A percentile compares a stretch with the other conserved stretches of the same genome.
phyloP scores from a whole-genome alignment of 2,113 vertebrate species.

The Leucopsar rothschildi region DNA sequence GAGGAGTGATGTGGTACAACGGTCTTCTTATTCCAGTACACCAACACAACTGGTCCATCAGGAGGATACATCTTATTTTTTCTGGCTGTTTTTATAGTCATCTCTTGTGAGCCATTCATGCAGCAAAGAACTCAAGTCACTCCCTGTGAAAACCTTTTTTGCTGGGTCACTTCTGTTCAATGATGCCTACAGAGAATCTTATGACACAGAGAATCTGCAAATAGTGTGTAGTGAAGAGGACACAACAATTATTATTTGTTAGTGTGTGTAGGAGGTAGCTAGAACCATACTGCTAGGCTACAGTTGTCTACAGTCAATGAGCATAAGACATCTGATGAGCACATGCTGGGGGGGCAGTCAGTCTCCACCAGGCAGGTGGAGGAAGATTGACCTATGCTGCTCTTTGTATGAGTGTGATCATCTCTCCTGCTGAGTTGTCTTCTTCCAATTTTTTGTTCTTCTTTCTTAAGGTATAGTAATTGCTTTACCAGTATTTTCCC shows the following conservation, averaged over 20 bases:
- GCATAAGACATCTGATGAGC: neutral
- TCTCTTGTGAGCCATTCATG: neutral
- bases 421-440: neutral
- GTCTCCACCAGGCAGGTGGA: neutral
- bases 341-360: neutral
- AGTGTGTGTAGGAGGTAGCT: neutral
- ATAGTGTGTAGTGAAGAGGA: neutral
- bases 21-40: neutral
- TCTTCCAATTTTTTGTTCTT: neutral
- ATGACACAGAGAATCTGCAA: neutral
- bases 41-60: neutral
- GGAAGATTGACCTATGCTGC: neutral
- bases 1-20: neutral
- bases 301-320: neutral
- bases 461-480: neutral
- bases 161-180: neutral
- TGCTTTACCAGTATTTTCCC: neutral
- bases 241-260: neutral
- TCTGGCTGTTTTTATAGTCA: neutral
- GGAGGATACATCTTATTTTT: neutral
- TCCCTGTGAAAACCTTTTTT: neutral
- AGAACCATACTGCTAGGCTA: neutral
- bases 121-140: neutral
- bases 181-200: neutral
- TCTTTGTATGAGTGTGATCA: neutral